These are phyloP conservation scores for Ammodytes dubius DNA, from an alignment of 2,113 vertebrate genomes.

Conservation along the genomic window DNA sequence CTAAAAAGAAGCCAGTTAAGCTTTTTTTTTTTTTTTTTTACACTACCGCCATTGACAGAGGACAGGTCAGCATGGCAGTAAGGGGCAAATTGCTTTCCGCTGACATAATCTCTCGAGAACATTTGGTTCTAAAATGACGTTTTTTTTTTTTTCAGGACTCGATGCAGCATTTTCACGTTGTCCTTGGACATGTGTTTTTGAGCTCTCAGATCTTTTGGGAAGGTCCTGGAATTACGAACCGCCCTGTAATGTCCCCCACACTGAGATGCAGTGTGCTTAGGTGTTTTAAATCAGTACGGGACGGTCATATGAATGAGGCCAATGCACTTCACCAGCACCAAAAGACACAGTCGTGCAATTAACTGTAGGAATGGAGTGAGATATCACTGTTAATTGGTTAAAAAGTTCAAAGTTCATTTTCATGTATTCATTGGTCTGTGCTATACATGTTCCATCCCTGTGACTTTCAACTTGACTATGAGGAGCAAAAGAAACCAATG, in stretches of 20 bases:
- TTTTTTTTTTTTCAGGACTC: neutral
- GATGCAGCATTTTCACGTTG: neutral
- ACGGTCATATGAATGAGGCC: neutral
- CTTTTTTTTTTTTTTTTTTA: constrained; percentile 12
- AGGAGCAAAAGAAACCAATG: too few relatives aligned
- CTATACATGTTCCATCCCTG: too few relatives aligned
- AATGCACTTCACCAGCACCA: neutral
- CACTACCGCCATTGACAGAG: constrained; percentile 60
- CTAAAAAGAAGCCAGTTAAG: constrained; percentile 4
- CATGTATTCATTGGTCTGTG: neutral
- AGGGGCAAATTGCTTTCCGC: constrained; percentile 38
- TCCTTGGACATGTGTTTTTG: neutral
- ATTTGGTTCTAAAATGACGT: constrained; percentile 15
- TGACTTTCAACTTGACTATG: too few relatives aligned
- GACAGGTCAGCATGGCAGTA: constrained; percentile 23
- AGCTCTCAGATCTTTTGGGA: constrained; percentile 37
- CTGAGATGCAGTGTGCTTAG: fast-evolving
- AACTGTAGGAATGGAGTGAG: neutral
- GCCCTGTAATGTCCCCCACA: constrained; percentile 33
- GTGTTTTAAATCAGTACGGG: constrained; percentile 6
- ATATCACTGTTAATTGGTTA: too few relatives aligned
- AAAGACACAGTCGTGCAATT: neutral
- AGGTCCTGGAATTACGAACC: constrained; percentile 53
- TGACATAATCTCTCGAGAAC: constrained; percentile 53
- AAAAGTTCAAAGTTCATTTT: too few relatives aligned